Conservation (phyloP, 2,888 invertebrate genomes). For the Caenorhabditis becei region DNA sequence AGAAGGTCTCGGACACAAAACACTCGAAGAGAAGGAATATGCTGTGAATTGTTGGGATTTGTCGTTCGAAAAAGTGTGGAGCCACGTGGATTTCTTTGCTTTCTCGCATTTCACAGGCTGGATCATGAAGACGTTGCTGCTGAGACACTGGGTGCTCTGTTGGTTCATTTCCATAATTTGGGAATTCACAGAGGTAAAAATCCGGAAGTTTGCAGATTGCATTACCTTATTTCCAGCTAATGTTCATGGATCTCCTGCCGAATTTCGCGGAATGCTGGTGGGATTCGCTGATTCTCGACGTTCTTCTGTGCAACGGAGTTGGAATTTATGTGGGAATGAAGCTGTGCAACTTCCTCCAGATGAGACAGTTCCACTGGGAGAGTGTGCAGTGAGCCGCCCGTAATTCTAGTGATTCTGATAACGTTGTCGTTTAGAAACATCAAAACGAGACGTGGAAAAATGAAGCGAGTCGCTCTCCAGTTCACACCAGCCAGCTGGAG, state of each 20-base stretch:
- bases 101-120: conserved; percentile 97
- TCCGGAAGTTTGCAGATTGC: conserved; percentile 1
- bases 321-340: conserved; percentile 96
- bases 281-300: conserved; percentile 96
- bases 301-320: conserved; percentile 95
- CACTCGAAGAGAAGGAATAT: conserved; percentile 85
- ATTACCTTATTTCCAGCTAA: conserved; percentile 67
- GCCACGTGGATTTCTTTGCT: conserved; percentile 95
- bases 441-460: conserved; percentile 94
- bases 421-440: no score
- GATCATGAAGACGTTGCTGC: conserved; percentile 92
- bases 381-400: conserved; percentile 87
- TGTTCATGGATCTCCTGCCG: conserved; percentile 79
- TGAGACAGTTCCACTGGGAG: conserved; percentile 99
- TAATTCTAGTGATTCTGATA: background rate
- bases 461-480: conserved; percentile 95
- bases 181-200: conserved; percentile 94
- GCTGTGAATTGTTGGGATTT: conserved; percentile 98
- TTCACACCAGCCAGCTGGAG: conserved; percentile 98
- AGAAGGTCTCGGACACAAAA: conserved; percentile 83
- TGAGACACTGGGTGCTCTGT: conserved; percentile 94
- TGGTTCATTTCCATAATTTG: conserved; percentile 99
- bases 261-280: conserved; percentile 90
- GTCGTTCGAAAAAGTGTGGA: conserved; percentile 91
- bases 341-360: conserved; percentile 94